Percentiles rank a stretch among this genome's conserved stretches.
phyloP scores from a whole-genome alignment of 2,113 vertebrate species.

The Poeciliopsis occidentalis region DNA sequence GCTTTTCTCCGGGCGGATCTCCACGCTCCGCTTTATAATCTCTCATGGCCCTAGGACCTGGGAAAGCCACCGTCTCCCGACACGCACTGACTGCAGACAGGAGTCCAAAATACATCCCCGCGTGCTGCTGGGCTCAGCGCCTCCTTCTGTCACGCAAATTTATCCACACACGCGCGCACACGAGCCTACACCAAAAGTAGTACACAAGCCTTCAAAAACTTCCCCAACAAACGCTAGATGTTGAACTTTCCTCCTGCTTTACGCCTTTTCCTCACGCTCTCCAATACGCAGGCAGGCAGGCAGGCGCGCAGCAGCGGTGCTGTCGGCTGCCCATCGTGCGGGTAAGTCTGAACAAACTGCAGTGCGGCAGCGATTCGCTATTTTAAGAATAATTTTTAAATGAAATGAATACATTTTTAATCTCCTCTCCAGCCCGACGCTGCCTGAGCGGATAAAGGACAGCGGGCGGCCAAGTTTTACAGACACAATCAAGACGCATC shows the following conservation, averaged over 20 bases:
- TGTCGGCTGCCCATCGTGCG: slow-evolving; percentile 36
- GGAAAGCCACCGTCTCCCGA: slow-evolving; percentile 19
- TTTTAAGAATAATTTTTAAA: slow-evolving; percentile 71
- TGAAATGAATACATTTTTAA: slow-evolving; percentile 73
- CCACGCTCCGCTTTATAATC: slow-evolving; percentile 3
- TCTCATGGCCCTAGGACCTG: slow-evolving; percentile 1
- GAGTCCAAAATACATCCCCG: slow-evolving; percentile 14
- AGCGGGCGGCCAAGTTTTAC: slow-evolving; percentile 8
- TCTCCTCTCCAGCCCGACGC: slow-evolving; percentile 27
- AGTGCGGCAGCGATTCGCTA: slow-evolving; percentile 76
- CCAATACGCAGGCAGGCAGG: neutral
- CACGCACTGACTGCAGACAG: neutral
- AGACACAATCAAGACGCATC: neutral
- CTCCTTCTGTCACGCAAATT: slow-evolving; percentile 4
- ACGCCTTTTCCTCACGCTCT: neutral
- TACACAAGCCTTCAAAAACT: too few relatives aligned
- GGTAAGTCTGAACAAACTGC: slow-evolving; percentile 67
- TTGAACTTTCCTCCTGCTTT: slow-evolving; percentile 16
- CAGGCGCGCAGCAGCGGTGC: slow-evolving; percentile 3
- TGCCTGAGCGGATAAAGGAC: slow-evolving; percentile 2
- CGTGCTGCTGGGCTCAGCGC: neutral
- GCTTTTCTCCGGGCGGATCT: neutral
- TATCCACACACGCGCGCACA: neutral
- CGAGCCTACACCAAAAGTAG: too few relatives aligned
- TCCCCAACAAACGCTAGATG: too few relatives aligned